Evolutionary conservation across 2,797 vertebrate species (phyloP), one percentile per base, ranked within the genome.

Genomic region (Muscicapa striata): DNA sequence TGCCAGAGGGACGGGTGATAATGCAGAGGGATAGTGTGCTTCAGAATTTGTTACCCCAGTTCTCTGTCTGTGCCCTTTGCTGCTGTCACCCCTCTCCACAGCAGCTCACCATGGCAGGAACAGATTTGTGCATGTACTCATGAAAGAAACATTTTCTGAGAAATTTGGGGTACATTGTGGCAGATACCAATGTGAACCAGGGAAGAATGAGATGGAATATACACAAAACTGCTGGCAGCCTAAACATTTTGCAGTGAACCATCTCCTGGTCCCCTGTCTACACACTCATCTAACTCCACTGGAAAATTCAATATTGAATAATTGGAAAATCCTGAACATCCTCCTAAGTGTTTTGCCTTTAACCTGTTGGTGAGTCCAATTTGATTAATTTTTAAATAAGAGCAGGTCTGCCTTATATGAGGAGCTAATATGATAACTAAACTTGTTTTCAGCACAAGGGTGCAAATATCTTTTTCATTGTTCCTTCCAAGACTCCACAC

Each of bases 351-450:
- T 68, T 87, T 92, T 2, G 3, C 40, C n/a, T 84, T 92, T 80
- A 89, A 85, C 54, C 41, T 80, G n/a, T 49, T 63, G 52, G 45
- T 80, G 34, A 54, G 15, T 95, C 89, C 67, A 52, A 96, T 95
- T 95, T 97, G 95, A 94, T 95, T 95, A 73, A 91, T 84, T 95
- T 97, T 96, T 83, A 93, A 93, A 89, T 97, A 89, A 94, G 81
- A 85, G 64, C 91, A 96, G 62, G 68, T 96, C 97, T 97, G 76
- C 89, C 88, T 91, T 98, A 96, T 97, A 96, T 76, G 61, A 94
- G 94, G 95, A 97, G 95, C 92, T 97, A 97, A 97, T 97, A 96
- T n/a, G 95, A 87, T 94, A 96, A 97, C 96, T 95, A 95, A 97
- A 76, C 58, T 70, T 16, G 36, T 97, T 97, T 98, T 96, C 96